Evolutionary conservation across 2,113 vertebrate species (phyloP), one percentile per base, ranked within the genome.

Genomic region (Forbesichthys papilliferus): DNA sequence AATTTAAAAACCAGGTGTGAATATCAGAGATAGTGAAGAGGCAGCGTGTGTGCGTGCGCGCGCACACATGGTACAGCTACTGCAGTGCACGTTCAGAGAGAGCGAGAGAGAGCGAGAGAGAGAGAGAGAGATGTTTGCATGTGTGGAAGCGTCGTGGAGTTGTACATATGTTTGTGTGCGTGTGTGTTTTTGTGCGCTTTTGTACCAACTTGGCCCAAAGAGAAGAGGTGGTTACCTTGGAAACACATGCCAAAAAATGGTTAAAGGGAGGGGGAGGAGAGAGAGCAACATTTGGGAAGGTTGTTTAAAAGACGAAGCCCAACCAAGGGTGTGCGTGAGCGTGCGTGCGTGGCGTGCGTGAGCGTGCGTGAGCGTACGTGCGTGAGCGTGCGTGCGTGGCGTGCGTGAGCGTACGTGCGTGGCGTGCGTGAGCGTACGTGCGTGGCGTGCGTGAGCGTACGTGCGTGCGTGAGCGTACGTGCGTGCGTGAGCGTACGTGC

Each of bases 161-260:
- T 27, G 27, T 27, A 27, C 27, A 64, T 42, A 20, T 61, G 63
- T 20, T 59, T 71, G 64, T 66, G 20, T 67, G 64, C 58, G 48
- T 48, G 60, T 66, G 75, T 9, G 62, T 71, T 34, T 51, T 46
- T 53, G 64, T 12, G 60, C 8, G 59, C 16, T 16, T 16, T 16
- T 16, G 81, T 74, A 62, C 74, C 71, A 74, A 65, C 76, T 58
- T 27, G 63, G 76, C 75, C 62, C 69, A 81, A 82, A 85, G 81
- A 60, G 59, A 83, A 81, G 82, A 82, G 79, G 83, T 71, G 61
- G 90, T 91, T 92, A 86, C 89, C 85, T 81, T 86, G 89, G 89
- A 77, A 91, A 90, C 88, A 67, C 79, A 70, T 79, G 80, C 81
- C 74, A 80, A 84, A 83, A 87, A 52, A 34, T 52, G 49, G 13